Evolutionary conservation across 2,113 vertebrate species (phyloP).

Genomic region (Hepsetus odoe): DNA sequence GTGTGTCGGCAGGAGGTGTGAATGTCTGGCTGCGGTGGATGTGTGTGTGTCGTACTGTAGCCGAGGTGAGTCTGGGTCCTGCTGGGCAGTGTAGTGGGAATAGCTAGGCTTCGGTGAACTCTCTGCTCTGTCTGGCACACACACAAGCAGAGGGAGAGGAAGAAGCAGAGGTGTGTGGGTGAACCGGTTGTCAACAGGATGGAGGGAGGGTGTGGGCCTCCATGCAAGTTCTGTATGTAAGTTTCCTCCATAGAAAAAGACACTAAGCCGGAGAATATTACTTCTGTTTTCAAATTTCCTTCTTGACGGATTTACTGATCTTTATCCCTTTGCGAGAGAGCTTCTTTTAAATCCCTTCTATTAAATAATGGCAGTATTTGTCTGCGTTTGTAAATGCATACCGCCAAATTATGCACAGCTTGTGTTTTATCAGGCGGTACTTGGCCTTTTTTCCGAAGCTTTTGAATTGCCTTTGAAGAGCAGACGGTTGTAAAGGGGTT

Average conservation of each 20-base stretch:
- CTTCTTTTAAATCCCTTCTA: neutral
- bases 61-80: constrained; percentile 47
- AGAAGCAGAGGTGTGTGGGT: constrained; percentile 20
- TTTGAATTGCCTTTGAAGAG: constrained; percentile 2
- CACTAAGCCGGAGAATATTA: neutral
- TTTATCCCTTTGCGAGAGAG: neutral
- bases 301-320: neutral
- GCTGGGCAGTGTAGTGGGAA: constrained; percentile 34
- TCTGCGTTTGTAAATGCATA: constrained; percentile 2
- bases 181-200: constrained; percentile 23
- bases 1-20: constrained; percentile 35
- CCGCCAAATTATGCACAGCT: neutral
- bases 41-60: constrained; percentile 29
- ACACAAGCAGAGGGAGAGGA: neutral
- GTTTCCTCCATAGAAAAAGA: neutral
- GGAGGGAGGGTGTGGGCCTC: constrained; percentile 9
- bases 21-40: constrained; percentile 32
- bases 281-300: neutral
- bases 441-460: neutral
- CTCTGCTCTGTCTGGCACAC: constrained; percentile 18
- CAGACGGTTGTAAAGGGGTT: neutral
- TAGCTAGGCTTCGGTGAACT: constrained; percentile 42
- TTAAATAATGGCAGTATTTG: constrained; percentile 8
- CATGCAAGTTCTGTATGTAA: neutral
- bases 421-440: neutral